Evolutionary conservation across 2,888 invertebrate genomes (phyloP).

Genomic region (Bellardia pandia): DNA sequence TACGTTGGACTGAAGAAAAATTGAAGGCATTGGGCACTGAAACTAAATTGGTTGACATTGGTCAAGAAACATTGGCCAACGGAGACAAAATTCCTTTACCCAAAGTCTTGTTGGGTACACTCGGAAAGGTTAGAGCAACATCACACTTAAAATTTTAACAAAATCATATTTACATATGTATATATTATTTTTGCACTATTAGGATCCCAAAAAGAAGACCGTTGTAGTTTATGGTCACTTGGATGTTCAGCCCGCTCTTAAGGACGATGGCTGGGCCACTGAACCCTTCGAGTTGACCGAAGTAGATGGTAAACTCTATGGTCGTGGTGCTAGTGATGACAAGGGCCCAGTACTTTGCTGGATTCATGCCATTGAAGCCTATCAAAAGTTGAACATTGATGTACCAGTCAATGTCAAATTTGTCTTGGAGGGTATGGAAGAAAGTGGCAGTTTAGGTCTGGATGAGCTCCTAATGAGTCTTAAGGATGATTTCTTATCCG

Average conservation of each 20-base stretch:
- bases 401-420: slow-evolving; percentile 93
- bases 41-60: slow-evolving; percentile 90
- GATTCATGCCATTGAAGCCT: slow-evolving; percentile 97
- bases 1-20: slow-evolving; percentile 91
- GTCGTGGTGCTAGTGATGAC: slow-evolving; percentile 96
- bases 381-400: slow-evolving; percentile 88
- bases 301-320: slow-evolving; percentile 94
- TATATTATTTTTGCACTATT: not conserved
- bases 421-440: slow-evolving; percentile 99
- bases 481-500: slow-evolving; percentile 90
- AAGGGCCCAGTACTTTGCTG: slow-evolving; percentile 98
- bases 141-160: too few species aligned
- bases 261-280: slow-evolving; percentile 97
- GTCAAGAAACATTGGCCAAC: slow-evolving; percentile 89
- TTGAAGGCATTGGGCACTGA: slow-evolving; percentile 89
- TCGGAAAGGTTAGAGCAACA: slow-evolving; percentile 86
- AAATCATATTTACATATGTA: not conserved
- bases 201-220: slow-evolving; percentile 94
- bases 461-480: slow-evolving; percentile 90
- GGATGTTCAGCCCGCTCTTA: slow-evolving; percentile 98
- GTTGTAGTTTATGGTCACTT: slow-evolving; percentile 98
- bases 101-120: slow-evolving; percentile 91
- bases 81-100: slow-evolving; percentile 91
- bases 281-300: slow-evolving; percentile 97
- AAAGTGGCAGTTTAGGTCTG: slow-evolving; percentile 97